Conservation (phyloP, 2,888 invertebrate genomes). For the Lamellibrachia columna region DNA sequence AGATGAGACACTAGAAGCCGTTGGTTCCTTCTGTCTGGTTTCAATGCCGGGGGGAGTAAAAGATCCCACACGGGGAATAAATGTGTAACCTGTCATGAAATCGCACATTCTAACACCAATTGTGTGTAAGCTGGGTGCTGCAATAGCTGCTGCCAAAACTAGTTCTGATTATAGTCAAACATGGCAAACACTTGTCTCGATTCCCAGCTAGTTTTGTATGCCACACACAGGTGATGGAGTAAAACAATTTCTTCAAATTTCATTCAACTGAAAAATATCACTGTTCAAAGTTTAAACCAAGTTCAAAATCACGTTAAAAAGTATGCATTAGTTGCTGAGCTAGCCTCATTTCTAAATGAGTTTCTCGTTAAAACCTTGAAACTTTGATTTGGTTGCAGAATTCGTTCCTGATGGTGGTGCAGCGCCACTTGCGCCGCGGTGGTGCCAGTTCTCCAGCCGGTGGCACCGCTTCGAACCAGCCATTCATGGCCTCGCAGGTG, state of each 20-base stretch:
- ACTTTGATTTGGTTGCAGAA: conserved; percentile 49
- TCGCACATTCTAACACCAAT: too few relatives aligned
- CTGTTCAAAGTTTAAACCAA: not conserved
- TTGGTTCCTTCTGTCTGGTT: too few relatives aligned
- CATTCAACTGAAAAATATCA: too few relatives aligned
- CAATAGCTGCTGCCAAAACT: too few relatives aligned
- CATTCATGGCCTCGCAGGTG: not conserved
- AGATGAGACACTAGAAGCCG: too few relatives aligned
- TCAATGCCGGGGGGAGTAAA: too few relatives aligned
- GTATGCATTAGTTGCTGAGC: too few relatives aligned
- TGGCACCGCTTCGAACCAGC: conserved; percentile 18
- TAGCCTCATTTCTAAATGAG: not conserved
- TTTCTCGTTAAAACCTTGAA: not conserved
- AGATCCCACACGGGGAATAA: too few relatives aligned
- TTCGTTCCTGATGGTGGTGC: conserved; percentile 55
- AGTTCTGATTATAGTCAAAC: too few relatives aligned
- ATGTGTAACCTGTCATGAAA: too few relatives aligned
- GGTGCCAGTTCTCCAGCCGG: conserved; percentile 44
- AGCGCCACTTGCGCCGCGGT: conserved; percentile 52
- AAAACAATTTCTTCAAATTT: not conserved
- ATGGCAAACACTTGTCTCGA: too few relatives aligned
- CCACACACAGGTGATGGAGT: not conserved
- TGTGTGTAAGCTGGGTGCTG: too few relatives aligned
- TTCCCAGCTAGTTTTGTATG: not conserved
- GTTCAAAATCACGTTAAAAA: not conserved